These are phyloP conservation scores for Germaria angustata DNA, from an alignment of 2,888 invertebrate species.

Conservation along the genomic window DNA sequence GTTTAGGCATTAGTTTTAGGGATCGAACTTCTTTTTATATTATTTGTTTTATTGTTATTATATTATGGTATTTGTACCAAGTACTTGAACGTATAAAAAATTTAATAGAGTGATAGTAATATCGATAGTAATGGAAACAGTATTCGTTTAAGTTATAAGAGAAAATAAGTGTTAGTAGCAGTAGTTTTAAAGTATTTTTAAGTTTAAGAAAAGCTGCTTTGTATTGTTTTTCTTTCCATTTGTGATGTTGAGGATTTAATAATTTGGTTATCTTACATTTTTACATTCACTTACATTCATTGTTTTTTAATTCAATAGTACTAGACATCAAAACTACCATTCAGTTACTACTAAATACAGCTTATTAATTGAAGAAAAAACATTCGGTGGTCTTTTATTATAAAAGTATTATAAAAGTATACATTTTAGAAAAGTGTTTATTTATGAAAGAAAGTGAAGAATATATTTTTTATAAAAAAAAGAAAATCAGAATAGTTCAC, in stretches of 20 bases:
- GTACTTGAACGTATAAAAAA: constrained; percentile 6
- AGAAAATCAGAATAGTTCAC: neutral
- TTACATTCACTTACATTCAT: constrained; percentile 55
- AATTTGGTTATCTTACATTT: neutral
- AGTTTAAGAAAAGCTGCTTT: constrained; percentile 9
- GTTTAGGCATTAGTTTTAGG: constrained; percentile 11
- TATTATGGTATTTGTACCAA: neutral
- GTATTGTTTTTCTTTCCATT: neutral
- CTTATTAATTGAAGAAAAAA: neutral
- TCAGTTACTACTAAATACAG: neutral
- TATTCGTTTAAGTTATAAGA: neutral
- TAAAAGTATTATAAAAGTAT: neutral
- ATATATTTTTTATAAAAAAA: neutral
- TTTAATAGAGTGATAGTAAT: constrained; percentile 45
- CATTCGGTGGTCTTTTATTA: constrained; percentile 2
- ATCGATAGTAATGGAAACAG: constrained; percentile 40
- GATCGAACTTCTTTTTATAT: constrained; percentile 1
- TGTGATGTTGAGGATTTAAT: neutral
- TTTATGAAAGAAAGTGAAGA: neutral
- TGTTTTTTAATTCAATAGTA: neutral
- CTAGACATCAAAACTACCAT: constrained; percentile 47
- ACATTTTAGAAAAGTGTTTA: neutral
- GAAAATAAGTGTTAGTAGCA: constrained; percentile 3
- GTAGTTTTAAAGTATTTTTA: constrained; percentile 10
- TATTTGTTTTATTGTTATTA: constrained; percentile 36